A percentile compares a stretch with the other conserved stretches of the same genome.
phyloP scores from a whole-genome alignment of 2,797 vertebrate genomes.

The Vespertilio murinus region DNA sequence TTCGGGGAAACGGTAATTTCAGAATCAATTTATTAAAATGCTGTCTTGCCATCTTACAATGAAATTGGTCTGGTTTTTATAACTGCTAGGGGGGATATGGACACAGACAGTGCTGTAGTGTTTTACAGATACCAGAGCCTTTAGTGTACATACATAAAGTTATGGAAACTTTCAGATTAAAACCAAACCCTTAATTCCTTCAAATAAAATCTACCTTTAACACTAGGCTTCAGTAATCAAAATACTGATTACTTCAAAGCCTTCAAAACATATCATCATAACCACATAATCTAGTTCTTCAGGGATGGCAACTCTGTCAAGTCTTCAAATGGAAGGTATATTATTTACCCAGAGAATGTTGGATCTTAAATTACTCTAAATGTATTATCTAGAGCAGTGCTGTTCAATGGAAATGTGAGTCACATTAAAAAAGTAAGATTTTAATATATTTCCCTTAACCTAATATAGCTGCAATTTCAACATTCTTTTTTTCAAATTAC shows the following conservation, averaged over 20 bases:
- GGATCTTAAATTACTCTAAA: not conserved
- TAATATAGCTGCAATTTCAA: not conserved
- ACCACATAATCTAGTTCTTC: not conserved
- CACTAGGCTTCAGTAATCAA: not conserved
- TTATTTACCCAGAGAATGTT: not conserved
- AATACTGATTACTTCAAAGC: not conserved
- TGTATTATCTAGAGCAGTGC: not conserved
- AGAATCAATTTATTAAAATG: conserved; percentile 6
- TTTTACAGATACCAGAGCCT: not conserved
- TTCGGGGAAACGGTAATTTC: too few relatives aligned
- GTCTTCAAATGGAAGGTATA: not conserved
- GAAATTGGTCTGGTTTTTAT: not conserved
- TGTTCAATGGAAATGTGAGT: not conserved
- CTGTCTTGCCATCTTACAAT: not conserved
- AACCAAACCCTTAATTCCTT: not conserved
- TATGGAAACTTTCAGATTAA: not conserved
- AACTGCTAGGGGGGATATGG: not conserved
- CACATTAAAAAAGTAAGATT: not conserved
- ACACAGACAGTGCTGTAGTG: not conserved
- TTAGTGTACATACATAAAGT: not conserved
- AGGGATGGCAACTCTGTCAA: not conserved
- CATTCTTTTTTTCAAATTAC: not conserved
- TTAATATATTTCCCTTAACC: not conserved
- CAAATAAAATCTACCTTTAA: not conserved
- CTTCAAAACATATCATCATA: not conserved